Evolutionary conservation across 1,140 invertebrate species (phyloP), one percentile per base, ranked within the genome.

Genomic region (Cydia splendana): DNA sequence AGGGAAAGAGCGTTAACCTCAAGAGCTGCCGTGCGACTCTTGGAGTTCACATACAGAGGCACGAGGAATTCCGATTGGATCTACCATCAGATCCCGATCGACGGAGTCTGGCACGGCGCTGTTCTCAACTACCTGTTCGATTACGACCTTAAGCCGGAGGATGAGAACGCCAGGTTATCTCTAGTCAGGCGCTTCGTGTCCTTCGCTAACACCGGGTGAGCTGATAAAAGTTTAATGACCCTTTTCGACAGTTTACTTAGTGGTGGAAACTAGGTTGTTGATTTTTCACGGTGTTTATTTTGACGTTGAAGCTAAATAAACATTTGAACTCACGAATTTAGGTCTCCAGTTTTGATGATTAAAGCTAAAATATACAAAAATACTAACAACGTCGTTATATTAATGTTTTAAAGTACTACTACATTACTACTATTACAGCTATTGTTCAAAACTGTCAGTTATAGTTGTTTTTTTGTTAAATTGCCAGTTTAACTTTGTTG

Each of bases 41-140:
- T 89, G 18, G 87, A 91, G 74, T 91, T 90, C 75, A 82, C 82
- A 1, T 88, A 80, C 74, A 81, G 83, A 76, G 88, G 89, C 1
- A 85, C 85, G 0, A 34, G 75, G 13, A 87, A 87, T 65, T 82
- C 85, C 3, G 84, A 91, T 20, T 91, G 89, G 90, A n/a, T 78
- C 0, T 88, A 84, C 75, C 83, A 82, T 7, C 81, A 85, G 38
- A 88, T 92, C 65, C 88, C 85, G 7, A 13, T 91, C 30, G 85
- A 75, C 10, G 91, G 90, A 12, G 88, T 84, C 2, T 80, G 77
- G 48, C 91, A 93, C 67, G 88, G 90, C 15, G 81, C 67, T 48
- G 79, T 91, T 7, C 78, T 91, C 4, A 88, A 89, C 74, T 91
- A 85, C 75, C 57, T 93, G 12, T 90, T 93, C 71, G 82, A 88